Conservation (phyloP, 2,797 vertebrate genomes). For the Epinephelus coioides region DNA sequence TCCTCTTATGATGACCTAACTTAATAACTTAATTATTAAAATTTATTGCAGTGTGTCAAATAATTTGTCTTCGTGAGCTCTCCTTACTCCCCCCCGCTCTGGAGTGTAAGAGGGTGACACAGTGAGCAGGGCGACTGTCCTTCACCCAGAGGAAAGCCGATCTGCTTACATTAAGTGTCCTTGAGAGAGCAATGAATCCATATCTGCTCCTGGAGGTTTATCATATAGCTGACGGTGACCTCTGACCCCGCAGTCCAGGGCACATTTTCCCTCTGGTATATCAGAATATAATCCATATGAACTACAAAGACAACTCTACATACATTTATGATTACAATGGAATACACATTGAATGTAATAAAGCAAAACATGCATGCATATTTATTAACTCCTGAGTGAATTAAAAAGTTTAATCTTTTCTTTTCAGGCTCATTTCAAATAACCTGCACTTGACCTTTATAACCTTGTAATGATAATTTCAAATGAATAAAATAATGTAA, state of each 20-base stretch:
- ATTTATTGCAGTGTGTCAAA: neutral
- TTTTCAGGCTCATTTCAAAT: neutral
- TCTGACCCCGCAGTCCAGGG: neutral
- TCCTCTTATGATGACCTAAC: neutral
- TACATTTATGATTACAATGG: neutral
- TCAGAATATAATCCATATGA: neutral
- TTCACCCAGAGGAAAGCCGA: conserved; percentile 11
- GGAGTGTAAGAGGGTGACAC: neutral
- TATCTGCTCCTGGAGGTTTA: conserved; percentile 12
- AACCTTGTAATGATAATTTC: neutral
- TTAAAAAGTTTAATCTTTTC: neutral
- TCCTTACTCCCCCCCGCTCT: neutral
- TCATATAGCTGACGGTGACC: conserved; percentile 3
- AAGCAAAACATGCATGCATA: neutral
- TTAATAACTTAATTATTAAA: conserved; percentile 3
- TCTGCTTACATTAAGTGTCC: conserved; percentile 3
- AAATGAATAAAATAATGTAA: neutral
- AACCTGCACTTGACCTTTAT: neutral
- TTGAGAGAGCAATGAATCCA: conserved; percentile 30
- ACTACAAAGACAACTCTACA: neutral
- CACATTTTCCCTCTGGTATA: neutral
- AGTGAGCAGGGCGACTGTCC: conserved; percentile 15
- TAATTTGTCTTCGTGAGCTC: neutral
- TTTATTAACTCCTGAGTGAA: neutral
- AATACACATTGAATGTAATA: neutral